Evolutionary conservation across 1,140 invertebrate species (phyloP).

Genomic region (Leptinotarsa lineolata): DNA sequence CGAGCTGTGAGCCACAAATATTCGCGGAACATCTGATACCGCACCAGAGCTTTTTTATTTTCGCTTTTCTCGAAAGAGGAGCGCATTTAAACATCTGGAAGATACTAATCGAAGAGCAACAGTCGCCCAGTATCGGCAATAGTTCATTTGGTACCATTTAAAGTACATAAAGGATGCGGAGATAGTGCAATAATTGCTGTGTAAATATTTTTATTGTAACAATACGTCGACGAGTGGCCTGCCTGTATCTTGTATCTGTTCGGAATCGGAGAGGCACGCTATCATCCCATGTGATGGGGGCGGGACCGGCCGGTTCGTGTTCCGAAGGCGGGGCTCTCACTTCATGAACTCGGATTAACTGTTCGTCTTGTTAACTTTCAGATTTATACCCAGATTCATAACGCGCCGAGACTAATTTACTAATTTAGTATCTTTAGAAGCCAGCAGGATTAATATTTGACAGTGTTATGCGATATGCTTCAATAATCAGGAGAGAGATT

Average conservation of each 20-base stretch:
- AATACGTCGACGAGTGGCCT: conserved; percentile 31
- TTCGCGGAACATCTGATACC: neutral
- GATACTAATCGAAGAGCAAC: conserved; percentile 13
- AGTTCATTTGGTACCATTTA: conserved; percentile 29
- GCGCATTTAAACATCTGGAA: conserved; percentile 2
- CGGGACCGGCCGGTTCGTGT: conserved; percentile 45
- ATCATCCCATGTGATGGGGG: conserved; percentile 51
- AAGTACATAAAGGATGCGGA: conserved; percentile 36
- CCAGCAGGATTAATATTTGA: conserved; percentile 13
- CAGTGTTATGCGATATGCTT: conserved; percentile 5
- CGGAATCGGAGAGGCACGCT: conserved; percentile 33
- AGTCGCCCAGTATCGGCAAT: conserved; percentile 6
- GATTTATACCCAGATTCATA: conserved; percentile 49
- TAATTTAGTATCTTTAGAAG: conserved; percentile 34
- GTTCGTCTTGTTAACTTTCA: conserved; percentile 55
- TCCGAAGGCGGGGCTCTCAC: conserved; percentile 48
- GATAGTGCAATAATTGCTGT: conserved; percentile 48
- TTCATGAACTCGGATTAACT: conserved; percentile 48
- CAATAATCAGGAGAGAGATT: conserved; percentile 1
- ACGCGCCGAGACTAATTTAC: conserved; percentile 30
- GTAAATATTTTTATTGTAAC: conserved; percentile 51
- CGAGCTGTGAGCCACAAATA: neutral
- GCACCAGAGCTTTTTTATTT: neutral
- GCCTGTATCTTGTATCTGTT: conserved; percentile 32
- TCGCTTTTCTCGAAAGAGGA: neutral